phyloP scores from a whole-genome alignment of 2,113 vertebrate genomes.

The Cyanoramphus novaezelandiae region DNA sequence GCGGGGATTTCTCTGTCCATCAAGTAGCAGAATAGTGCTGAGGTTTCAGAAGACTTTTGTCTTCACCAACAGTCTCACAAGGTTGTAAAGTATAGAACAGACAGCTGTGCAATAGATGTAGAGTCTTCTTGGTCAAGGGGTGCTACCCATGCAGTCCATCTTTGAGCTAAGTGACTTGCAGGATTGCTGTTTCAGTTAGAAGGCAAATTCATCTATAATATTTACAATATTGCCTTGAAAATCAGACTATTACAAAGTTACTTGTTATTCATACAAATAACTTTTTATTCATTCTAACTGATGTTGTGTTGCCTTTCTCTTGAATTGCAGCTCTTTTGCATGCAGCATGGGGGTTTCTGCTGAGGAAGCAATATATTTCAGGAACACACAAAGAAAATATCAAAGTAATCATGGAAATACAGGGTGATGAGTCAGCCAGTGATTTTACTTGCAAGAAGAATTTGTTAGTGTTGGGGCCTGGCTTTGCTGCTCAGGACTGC shows the following conservation, averaged over 20 bases:
- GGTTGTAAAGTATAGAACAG: not conserved
- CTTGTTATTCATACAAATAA: not conserved
- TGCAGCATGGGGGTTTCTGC: not conserved
- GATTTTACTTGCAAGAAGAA: not conserved
- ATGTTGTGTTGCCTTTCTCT: not conserved
- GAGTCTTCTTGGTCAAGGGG: not conserved
- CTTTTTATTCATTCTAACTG: not conserved
- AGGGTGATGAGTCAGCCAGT: not conserved
- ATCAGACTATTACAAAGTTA: not conserved
- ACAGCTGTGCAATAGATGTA: not conserved
- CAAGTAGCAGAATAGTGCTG: not conserved
- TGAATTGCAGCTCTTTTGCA: not conserved
- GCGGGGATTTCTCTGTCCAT: not conserved
- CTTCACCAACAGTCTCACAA: not conserved
- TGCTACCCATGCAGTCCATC: not conserved
- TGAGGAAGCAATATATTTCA: not conserved
- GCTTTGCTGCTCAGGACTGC: not conserved
- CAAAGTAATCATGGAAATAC: not conserved
- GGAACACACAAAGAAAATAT: not conserved
- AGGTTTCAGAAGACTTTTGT: not conserved
- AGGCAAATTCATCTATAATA: not conserved
- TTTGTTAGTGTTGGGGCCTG: not conserved
- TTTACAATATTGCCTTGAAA: not conserved
- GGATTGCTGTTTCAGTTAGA: not conserved
- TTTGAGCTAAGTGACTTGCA: not conserved